Conservation (phyloP, 37 sponge, comb jelly and placozoan genomes). For the Petrosia ficiformis region DNA sequence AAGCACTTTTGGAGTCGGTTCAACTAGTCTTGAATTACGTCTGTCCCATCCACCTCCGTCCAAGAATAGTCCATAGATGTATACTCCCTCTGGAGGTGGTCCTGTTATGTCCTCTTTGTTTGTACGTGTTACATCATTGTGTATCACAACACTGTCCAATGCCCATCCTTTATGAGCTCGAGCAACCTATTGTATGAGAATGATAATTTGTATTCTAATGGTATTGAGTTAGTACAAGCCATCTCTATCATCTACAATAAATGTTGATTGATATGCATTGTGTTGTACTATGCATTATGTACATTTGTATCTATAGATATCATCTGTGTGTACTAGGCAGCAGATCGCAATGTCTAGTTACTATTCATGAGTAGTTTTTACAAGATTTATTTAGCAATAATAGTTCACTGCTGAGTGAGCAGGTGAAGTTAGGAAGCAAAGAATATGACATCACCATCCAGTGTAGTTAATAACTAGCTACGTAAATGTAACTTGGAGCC, state of each 20-base stretch:
- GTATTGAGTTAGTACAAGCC: background rate
- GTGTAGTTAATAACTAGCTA: too few species aligned
- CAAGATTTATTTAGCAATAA: too few species aligned
- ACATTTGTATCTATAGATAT: background rate
- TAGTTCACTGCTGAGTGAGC: too few species aligned
- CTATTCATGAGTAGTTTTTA: too few species aligned
- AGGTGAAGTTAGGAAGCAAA: too few species aligned
- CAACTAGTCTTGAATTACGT: slow-evolving; percentile 64
- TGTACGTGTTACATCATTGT: slow-evolving; percentile 91
- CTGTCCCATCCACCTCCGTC: slow-evolving; percentile 99
- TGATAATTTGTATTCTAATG: slow-evolving; percentile 51
- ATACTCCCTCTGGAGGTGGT: slow-evolving; percentile 94
- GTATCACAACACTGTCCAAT: slow-evolving; percentile 92
- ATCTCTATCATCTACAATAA: background rate
- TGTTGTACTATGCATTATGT: background rate
- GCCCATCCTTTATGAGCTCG: slow-evolving; percentile 99
- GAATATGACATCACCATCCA: too few species aligned
- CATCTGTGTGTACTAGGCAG: background rate
- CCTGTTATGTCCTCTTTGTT: slow-evolving; percentile 87
- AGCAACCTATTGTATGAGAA: slow-evolving; percentile 24
- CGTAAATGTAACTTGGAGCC: too few species aligned
- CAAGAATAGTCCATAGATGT: slow-evolving; percentile 92
- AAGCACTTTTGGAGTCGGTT: slow-evolving; percentile 92
- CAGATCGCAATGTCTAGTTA: too few species aligned
- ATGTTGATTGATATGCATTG: background rate